phyloP scores from a whole-genome alignment of 1,140 invertebrate genomes.

The Monochamus saltuarius region DNA sequence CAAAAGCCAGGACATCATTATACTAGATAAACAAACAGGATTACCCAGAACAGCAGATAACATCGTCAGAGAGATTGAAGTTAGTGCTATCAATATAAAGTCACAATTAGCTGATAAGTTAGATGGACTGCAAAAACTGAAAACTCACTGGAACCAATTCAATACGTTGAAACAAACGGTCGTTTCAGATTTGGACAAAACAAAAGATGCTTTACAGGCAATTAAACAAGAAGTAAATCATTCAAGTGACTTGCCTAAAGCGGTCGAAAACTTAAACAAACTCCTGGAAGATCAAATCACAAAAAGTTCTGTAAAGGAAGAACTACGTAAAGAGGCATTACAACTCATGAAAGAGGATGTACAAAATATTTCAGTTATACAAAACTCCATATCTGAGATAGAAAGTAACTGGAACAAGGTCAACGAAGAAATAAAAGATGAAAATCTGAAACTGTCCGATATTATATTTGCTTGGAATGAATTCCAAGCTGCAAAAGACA shows the following conservation, averaged over 20 bases:
- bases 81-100: conserved; percentile 64
- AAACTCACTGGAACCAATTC: conserved; percentile 69
- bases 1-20: conserved; percentile 56
- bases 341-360: conserved; percentile 79
- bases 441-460: conserved; percentile 72
- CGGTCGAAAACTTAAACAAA: conserved; percentile 60
- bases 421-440: conserved; percentile 70
- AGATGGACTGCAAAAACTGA: conserved; percentile 67
- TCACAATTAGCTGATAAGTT: conserved; percentile 65
- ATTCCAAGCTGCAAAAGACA: conserved; percentile 69
- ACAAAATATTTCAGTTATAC: conserved; percentile 72
- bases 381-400: conserved; percentile 72
- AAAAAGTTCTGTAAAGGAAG: conserved; percentile 58
- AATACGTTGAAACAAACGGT: conserved; percentile 66
- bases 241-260: conserved; percentile 60
- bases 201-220: conserved; percentile 56
- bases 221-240: conserved; percentile 56
- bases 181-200: conserved; percentile 62
- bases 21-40: conserved; percentile 67
- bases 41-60: conserved; percentile 68
- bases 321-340: conserved; percentile 69
- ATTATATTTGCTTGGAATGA: conserved; percentile 74
- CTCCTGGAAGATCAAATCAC: conserved; percentile 58
- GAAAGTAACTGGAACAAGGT: conserved; percentile 80
- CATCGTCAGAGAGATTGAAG: conserved; percentile 70